Percentiles rank a stretch among this genome's conserved stretches.
phyloP scores from a whole-genome alignment of 2,797 vertebrate species.

The Sebastes kiyomatsui region DNA sequence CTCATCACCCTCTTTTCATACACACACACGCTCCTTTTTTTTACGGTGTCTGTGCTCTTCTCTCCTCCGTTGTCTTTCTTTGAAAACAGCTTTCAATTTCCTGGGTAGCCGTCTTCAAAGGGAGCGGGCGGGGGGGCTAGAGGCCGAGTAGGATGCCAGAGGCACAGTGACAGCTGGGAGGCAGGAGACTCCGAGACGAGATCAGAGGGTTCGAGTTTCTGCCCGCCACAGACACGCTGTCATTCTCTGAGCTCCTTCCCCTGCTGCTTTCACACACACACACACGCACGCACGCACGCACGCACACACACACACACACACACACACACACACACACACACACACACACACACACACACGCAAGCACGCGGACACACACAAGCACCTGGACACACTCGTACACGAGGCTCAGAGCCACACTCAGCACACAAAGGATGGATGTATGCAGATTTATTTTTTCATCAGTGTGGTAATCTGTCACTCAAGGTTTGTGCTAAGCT shows the following conservation, averaged over 20 bases:
- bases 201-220: conserved; percentile 81
- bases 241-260: conserved; percentile 67
- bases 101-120: conserved; percentile 81
- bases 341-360: too few relatives aligned
- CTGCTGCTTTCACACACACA: conserved; percentile 55
- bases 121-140: conserved; percentile 45
- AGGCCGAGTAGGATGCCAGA: conserved; percentile 71
- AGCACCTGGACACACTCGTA: neutral
- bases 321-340: too few relatives aligned
- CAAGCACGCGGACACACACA: neutral
- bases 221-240: conserved; percentile 69
- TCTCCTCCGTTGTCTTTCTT: conserved; percentile 72
- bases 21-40: conserved; percentile 12
- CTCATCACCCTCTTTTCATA: conserved; percentile 39
- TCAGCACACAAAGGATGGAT: neutral
- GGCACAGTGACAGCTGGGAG: conserved; percentile 84
- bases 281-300: neutral
- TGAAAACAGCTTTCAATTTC: conserved; percentile 84
- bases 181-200: conserved; percentile 76
- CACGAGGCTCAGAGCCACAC: neutral
- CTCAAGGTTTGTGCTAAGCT: conserved; percentile 3
- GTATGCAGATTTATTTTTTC: conserved; percentile 35
- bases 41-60: conserved; percentile 30
- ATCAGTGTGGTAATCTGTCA: conserved; percentile 24
- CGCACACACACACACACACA: too few relatives aligned